Conservation (phyloP, 2,113 vertebrate genomes). For the Cynoglossus semilaevis region DNA sequence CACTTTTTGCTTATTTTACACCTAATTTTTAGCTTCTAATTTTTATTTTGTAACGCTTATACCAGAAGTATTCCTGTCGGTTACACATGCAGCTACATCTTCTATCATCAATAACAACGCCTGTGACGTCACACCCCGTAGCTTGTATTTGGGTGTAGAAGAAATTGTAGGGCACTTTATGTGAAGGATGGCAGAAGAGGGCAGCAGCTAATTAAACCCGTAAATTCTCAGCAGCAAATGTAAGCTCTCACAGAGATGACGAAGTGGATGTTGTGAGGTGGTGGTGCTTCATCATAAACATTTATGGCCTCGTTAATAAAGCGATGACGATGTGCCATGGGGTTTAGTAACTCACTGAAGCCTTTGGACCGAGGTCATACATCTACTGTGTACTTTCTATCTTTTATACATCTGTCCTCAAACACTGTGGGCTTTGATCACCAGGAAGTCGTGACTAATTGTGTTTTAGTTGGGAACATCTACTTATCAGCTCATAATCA, state of each 20-base stretch:
- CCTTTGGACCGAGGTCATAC: background rate
- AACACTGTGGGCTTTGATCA: background rate
- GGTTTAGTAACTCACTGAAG: background rate
- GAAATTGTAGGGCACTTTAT: slow-evolving; percentile 14
- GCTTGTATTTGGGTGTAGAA: slow-evolving; percentile 14
- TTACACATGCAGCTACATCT: too few relatives aligned
- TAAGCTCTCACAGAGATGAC: slow-evolving; percentile 4
- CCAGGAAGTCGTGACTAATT: background rate
- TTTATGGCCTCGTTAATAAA: background rate
- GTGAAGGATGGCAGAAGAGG: slow-evolving; percentile 15
- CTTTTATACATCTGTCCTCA: background rate
- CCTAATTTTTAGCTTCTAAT: too few relatives aligned
- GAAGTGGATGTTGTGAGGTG: slow-evolving; percentile 1
- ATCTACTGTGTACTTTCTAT: background rate
- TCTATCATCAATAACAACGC: background rate
- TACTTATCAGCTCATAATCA: too few relatives aligned
- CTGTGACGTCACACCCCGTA: background rate
- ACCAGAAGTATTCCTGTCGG: too few relatives aligned
- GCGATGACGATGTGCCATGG: background rate
- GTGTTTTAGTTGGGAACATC: too few relatives aligned
- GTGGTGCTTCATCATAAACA: slow-evolving; percentile 4
- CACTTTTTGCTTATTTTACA: too few relatives aligned
- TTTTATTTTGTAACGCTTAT: too few relatives aligned
- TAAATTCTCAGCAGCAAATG: slow-evolving; percentile 34
- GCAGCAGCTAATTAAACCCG: slow-evolving; percentile 45